Conservation (phyloP, 2,113 vertebrate genomes). For the Malurus elegans region DNA sequence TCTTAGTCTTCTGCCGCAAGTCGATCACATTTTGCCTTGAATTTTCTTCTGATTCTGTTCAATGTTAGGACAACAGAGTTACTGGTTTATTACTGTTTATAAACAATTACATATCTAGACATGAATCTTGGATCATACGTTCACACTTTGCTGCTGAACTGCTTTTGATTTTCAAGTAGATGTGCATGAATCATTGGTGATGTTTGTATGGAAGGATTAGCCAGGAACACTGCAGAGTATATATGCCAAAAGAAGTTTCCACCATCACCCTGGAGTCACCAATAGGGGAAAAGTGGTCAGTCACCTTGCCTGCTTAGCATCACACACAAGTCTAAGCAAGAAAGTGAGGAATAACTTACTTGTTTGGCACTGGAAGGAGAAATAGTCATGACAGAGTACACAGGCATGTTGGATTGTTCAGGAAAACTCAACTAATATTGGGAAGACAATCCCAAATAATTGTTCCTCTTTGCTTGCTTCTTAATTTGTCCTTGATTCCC, state of each 20-base stretch:
- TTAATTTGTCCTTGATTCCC: not conserved
- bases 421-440: not conserved
- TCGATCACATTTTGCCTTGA: not conserved
- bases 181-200: not conserved
- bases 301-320: not conserved
- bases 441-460: not conserved
- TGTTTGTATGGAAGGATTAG: not conserved
- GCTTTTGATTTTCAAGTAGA: not conserved
- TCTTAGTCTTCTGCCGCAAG: not conserved
- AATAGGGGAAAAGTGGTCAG: not conserved
- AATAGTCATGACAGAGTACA: not conserved
- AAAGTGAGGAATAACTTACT: not conserved
- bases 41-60: not conserved
- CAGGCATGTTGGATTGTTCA: not conserved
- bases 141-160: not conserved
- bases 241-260: not conserved
- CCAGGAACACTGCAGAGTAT: not conserved
- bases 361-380: not conserved
- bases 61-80: not conserved
- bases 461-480: not conserved
- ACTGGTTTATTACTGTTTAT: not conserved
- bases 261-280: not conserved
- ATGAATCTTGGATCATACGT: not conserved
- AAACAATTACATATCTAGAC: not conserved
- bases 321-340: not conserved